Percentiles rank a stretch among this genome's conserved stretches.
Evolutionary conservation across 2,888 invertebrate species (phyloP).

Genomic region (Macrophya annulata): DNA sequence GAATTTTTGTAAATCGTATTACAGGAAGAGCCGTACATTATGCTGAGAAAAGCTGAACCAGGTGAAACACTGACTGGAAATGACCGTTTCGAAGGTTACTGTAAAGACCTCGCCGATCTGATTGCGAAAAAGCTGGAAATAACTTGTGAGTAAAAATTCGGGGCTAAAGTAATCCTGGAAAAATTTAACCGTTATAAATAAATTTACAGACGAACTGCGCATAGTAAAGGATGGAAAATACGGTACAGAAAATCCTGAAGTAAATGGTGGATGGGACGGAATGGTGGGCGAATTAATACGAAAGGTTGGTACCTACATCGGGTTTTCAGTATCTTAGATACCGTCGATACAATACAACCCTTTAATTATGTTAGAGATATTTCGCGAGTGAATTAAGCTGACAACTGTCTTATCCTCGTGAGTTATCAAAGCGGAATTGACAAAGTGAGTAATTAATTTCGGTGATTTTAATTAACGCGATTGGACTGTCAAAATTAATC

Average conservation of each 20-base stretch:
- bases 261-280: constrained; percentile 92
- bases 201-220: constrained; percentile 88
- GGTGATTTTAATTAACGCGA: constrained; percentile 17
- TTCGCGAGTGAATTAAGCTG: background rate
- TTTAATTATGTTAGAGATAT: constrained; percentile 34
- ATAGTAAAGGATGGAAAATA: constrained; percentile 93
- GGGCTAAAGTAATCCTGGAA: background rate
- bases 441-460: constrained; percentile 40
- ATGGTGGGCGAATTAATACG: constrained; percentile 93
- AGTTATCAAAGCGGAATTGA: constrained; percentile 8
- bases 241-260: constrained; percentile 88
- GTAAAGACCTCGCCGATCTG: constrained; percentile 93
- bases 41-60: constrained; percentile 86
- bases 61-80: constrained; percentile 87
- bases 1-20: constrained; percentile 61
- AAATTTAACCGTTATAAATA: background rate
- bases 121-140: constrained; percentile 91
- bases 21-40: constrained; percentile 94
- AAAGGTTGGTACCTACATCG: constrained; percentile 84
- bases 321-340: background rate
- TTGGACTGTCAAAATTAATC: constrained; percentile 20
- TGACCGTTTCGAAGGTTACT: constrained; percentile 93
- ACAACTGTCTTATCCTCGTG: background rate
- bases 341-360: background rate
- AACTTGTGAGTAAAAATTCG: constrained; percentile 86